Evolutionary conservation across 2,113 vertebrate genomes (phyloP).

Genomic region (Chaetura pelagica): DNA sequence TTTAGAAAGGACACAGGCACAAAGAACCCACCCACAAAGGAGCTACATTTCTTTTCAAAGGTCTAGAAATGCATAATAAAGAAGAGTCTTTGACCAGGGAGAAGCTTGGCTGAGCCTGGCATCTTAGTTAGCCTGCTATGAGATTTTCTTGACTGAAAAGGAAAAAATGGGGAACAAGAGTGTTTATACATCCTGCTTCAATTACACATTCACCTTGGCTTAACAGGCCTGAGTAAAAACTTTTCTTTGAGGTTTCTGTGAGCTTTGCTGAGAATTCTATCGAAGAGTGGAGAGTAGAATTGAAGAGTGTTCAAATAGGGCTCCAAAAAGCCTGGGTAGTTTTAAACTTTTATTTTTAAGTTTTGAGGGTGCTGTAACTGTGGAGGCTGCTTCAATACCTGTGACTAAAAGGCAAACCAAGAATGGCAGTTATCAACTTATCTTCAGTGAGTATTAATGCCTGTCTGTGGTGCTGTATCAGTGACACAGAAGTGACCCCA

Average conservation of each 20-base stretch:
- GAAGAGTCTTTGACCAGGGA: neutral
- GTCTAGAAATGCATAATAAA: neutral
- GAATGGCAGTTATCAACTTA: neutral
- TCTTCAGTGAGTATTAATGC: neutral
- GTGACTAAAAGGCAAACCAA: neutral
- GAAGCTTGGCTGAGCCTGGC: neutral
- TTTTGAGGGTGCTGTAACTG: neutral
- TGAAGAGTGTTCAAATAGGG: neutral
- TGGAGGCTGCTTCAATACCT: neutral
- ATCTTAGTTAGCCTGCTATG: neutral
- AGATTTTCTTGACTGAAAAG: neutral
- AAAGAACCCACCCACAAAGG: neutral
- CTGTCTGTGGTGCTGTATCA: neutral
- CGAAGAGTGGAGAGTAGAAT: neutral
- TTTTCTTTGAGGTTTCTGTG: neutral
- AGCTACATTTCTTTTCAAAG: neutral
- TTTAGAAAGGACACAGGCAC: neutral
- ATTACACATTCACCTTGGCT: conserved; percentile 2
- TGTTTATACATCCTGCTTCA: neutral
- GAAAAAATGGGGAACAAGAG: neutral
- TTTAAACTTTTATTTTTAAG: neutral
- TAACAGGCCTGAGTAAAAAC: neutral
- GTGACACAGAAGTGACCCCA: neutral
- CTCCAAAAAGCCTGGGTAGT: neutral
- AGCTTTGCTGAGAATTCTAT: neutral